phyloP scores from a whole-genome alignment of 2,888 invertebrate genomes.

The Euclidia mi region DNA sequence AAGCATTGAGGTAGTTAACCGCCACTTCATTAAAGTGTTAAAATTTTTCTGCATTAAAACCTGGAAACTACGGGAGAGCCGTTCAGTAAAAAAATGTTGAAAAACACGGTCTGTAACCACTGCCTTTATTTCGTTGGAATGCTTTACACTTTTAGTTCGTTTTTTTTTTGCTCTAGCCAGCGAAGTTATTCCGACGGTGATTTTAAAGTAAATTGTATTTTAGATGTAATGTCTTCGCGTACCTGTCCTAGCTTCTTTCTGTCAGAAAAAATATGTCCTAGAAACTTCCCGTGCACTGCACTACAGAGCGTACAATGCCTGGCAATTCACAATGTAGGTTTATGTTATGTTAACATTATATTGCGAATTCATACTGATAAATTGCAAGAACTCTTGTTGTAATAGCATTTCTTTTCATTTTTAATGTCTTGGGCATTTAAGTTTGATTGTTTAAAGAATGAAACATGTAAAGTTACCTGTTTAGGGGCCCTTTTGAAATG shows the following conservation, averaged over 20 bases:
- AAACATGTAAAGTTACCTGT: too few relatives aligned
- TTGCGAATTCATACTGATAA: not conserved
- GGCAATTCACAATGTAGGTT: slow-evolving; percentile 10
- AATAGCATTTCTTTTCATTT: slow-evolving; percentile 1
- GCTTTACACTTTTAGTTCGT: slow-evolving; percentile 33
- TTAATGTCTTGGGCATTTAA: not conserved
- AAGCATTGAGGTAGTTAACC: slow-evolving; percentile 57
- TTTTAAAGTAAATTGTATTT: slow-evolving; percentile 53
- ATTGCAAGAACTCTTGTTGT: not conserved
- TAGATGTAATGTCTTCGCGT: slow-evolving; percentile 48
- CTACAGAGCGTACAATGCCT: slow-evolving; percentile 14
- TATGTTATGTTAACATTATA: slow-evolving; percentile 7
- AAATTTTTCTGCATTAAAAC: slow-evolving; percentile 53
- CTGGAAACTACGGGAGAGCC: slow-evolving; percentile 37
- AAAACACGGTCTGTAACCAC: slow-evolving; percentile 28
- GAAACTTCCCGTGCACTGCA: slow-evolving; percentile 15
- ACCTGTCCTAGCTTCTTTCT: slow-evolving; percentile 49
- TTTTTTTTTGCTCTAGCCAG: slow-evolving; percentile 27
- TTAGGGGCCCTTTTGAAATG: too few relatives aligned
- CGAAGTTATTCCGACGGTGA: slow-evolving; percentile 34
- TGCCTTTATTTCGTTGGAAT: slow-evolving; percentile 35
- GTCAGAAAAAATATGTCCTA: slow-evolving; percentile 30
- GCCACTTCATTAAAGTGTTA: slow-evolving; percentile 56
- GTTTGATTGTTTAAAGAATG: too few relatives aligned
- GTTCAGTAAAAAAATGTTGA: slow-evolving; percentile 22